Evolutionary conservation across 1,140 invertebrate genomes (phyloP).

Genomic region (Lineus longissimus): DNA sequence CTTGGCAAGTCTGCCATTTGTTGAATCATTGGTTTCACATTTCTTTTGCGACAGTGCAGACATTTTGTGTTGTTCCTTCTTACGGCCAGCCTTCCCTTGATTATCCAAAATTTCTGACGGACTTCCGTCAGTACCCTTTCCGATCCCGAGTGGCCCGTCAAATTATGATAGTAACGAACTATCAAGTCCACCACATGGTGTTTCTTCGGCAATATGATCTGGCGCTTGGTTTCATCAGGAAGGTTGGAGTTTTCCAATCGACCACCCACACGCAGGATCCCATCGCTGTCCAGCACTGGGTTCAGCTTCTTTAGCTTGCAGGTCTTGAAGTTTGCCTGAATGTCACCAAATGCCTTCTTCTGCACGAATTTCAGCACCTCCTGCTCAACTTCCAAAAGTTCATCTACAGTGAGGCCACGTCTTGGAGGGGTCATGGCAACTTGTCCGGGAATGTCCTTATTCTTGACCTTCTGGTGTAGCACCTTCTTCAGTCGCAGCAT

Average conservation of each 20-base stretch:
- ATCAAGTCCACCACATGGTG: slow-evolving; percentile 4
- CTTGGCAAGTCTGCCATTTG: slow-evolving; percentile 12
- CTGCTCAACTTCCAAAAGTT: no score
- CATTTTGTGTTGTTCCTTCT: background rate
- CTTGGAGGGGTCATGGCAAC: no score
- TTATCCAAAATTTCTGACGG: slow-evolving; percentile 13
- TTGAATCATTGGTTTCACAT: background rate
- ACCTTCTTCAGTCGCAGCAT: background rate
- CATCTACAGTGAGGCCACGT: no score
- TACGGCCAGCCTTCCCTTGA: background rate
- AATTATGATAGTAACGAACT: slow-evolving; percentile 8
- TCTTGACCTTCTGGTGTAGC: no score
- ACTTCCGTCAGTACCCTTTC: background rate
- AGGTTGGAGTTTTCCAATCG: slow-evolving; percentile 1
- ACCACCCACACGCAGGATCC: slow-evolving; percentile 13
- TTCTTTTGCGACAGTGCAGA: background rate
- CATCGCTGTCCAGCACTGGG: slow-evolving; percentile 12
- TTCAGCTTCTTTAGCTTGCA: slow-evolving; percentile 1
- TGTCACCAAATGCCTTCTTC: slow-evolving; percentile 4
- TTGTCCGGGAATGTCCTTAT: no score
- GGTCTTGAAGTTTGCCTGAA: slow-evolving; percentile 5
- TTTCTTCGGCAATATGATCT: background rate
- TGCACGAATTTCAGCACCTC: slow-evolving; percentile 3
- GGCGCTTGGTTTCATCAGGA: no score
- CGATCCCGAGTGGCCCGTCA: background rate